Evolutionary conservation across 2,888 invertebrate genomes (phyloP), one percentile per base, ranked within the genome.

Genomic region (Eurytoma adleriae): DNA sequence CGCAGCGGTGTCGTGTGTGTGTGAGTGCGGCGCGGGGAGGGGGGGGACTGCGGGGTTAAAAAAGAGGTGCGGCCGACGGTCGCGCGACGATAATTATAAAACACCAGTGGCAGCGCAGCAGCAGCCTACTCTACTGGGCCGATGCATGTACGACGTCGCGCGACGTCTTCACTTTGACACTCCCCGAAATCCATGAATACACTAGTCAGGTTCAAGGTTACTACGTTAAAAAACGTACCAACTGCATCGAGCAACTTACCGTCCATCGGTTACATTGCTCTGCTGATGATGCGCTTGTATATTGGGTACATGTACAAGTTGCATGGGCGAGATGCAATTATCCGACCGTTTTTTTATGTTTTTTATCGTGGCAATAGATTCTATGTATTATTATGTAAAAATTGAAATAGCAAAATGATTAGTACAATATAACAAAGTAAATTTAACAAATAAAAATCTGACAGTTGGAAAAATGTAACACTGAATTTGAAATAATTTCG

Each of bases 141-240:
- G 64, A 16, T 66, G 54, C 62, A 64, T 56, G 16, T 40, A 18
- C n/a, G 54, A 7, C 61, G 20, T 40, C 73, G 73, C 40, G 40
- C 70, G 78, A 78, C 66, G 62, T 66, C 78, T 66, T 61, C 70
- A 66, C 78, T n/a, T 79, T 79, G 79, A 79, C 89, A 90, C 89
- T 90, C 90, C 89, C 88, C 88, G 86, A 87, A 85, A 88, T 86
- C 75, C 78, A 82, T 85, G 80, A 80, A 78, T 82, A 82, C 80
- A 76, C 78, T 89, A 89, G 89, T 89, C 90, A 90, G 87, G 89
- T 89, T 89, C 90, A 89, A 90, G 90, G 89, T 89, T 89, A 89
- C 88, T 85, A 83, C 80, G 80, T 76, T 83, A 79, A 79, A 79
- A 79, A 82, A 80, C 82, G 79, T 85, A 80, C 56, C 52, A 83